Evolutionary conservation across 2,113 vertebrate genomes (phyloP).

Genomic region (Sarotherodon lohbergeri): DNA sequence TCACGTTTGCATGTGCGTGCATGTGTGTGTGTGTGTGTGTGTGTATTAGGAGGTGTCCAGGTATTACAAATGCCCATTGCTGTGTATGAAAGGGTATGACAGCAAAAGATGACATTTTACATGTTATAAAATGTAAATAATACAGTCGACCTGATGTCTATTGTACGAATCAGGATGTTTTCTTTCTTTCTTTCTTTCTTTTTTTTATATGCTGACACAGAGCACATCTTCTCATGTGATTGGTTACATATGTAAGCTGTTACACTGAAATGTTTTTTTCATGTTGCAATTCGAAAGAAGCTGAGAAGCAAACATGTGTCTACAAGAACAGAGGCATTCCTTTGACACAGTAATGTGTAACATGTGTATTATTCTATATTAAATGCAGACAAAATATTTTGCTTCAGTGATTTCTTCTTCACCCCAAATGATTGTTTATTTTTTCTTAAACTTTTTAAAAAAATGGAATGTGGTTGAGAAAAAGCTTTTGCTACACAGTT

Average conservation of each 20-base stretch:
- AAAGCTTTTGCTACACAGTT: background rate
- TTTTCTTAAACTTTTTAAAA: background rate
- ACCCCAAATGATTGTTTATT: background rate
- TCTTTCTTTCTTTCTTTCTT: background rate
- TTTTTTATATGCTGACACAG: constrained; percentile 14
- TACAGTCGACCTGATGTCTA: constrained; percentile 10
- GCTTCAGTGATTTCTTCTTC: background rate
- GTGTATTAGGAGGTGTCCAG: background rate
- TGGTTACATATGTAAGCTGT: constrained; percentile 31
- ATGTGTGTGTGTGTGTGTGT: background rate
- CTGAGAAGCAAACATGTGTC: constrained; percentile 17
- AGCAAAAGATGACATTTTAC: background rate
- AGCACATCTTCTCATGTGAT: constrained; percentile 24
- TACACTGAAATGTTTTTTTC: constrained; percentile 32
- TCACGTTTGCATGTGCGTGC: background rate
- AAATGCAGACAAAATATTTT: constrained; percentile 43
- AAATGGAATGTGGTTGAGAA: background rate
- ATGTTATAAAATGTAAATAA: constrained; percentile 7
- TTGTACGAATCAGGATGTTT: background rate
- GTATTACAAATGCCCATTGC: background rate
- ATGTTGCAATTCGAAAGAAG: constrained; percentile 11
- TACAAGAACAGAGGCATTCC: constrained; percentile 47
- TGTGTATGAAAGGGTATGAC: background rate
- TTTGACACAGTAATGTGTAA: constrained; percentile 44
- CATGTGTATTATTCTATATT: constrained; percentile 56